These are phyloP conservation scores for Drosophila mayaguana DNA, from an alignment of 2,888 invertebrate genomes.

Conservation along the genomic window DNA sequence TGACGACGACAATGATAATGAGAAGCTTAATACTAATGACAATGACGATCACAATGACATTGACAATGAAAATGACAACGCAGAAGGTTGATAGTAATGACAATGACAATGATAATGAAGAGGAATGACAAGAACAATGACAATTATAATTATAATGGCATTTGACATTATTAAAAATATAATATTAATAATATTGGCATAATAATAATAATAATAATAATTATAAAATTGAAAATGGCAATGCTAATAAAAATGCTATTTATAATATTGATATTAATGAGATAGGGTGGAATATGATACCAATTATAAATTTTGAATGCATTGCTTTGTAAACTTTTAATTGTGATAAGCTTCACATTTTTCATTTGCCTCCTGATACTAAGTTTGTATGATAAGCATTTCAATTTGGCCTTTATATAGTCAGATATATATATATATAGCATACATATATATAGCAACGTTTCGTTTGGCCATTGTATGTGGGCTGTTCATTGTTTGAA, in stretches of 20 bases:
- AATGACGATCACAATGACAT: background rate
- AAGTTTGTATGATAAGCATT: conserved; percentile 27
- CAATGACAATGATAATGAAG: background rate
- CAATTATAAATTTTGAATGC: background rate
- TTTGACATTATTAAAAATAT: too few relatives aligned
- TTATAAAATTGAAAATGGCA: background rate
- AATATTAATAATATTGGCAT: too few relatives aligned
- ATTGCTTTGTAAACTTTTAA: conserved; percentile 12
- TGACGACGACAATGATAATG: background rate
- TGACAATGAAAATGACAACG: background rate
- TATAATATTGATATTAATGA: background rate
- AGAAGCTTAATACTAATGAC: background rate
- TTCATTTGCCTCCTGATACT: background rate
- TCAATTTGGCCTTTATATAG: conserved; percentile 18
- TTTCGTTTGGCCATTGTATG: conserved; percentile 21
- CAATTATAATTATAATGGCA: too few relatives aligned
- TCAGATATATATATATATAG: too few relatives aligned
- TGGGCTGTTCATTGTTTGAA: conserved; percentile 37
- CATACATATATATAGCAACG: background rate
- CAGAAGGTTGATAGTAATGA: background rate
- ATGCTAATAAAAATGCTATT: background rate
- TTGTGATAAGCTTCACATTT: background rate
- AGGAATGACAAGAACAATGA: background rate
- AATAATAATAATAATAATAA: background rate
- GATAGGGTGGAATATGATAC: background rate